Conservation (phyloP, 2,888 invertebrate species). For the Neocrepidodera transversa region DNA sequence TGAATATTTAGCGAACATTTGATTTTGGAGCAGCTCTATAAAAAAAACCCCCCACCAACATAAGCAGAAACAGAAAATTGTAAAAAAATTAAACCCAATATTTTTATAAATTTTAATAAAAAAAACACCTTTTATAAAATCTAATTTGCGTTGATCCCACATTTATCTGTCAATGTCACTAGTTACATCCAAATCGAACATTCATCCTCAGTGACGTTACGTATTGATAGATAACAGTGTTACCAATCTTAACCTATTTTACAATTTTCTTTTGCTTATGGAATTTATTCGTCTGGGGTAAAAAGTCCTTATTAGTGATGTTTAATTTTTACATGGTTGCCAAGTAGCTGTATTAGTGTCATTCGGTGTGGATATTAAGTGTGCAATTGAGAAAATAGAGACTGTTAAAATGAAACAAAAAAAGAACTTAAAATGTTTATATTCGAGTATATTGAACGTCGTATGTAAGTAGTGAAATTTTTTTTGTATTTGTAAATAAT, state of each 20-base stretch:
- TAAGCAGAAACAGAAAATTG: not conserved
- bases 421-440: slow-evolving; percentile 33
- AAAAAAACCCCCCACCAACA: too few species aligned
- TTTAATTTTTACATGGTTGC: slow-evolving; percentile 41
- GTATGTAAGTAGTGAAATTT: slow-evolving; percentile 41
- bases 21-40: slow-evolving; percentile 45
- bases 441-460: slow-evolving; percentile 46
- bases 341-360: slow-evolving; percentile 49
- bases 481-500: slow-evolving; percentile 43
- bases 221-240: too few species aligned
- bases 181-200: not conserved
- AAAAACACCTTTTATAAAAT: too few species aligned
- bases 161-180: not conserved
- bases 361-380: slow-evolving; percentile 50
- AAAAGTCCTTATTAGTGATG: slow-evolving; percentile 36
- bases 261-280: too few species aligned
- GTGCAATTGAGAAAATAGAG: slow-evolving; percentile 56
- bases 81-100: too few species aligned
- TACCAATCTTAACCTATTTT: too few species aligned
- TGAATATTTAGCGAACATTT: slow-evolving; percentile 46
- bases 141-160: not conserved
- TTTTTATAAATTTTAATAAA: too few species aligned
- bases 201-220: not conserved
- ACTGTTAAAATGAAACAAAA: slow-evolving; percentile 45
- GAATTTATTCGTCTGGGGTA: not conserved